Base-by-base conservation (phyloP, 2,797 vertebrate species). In the Lateolabrax maculatus region DNA sequence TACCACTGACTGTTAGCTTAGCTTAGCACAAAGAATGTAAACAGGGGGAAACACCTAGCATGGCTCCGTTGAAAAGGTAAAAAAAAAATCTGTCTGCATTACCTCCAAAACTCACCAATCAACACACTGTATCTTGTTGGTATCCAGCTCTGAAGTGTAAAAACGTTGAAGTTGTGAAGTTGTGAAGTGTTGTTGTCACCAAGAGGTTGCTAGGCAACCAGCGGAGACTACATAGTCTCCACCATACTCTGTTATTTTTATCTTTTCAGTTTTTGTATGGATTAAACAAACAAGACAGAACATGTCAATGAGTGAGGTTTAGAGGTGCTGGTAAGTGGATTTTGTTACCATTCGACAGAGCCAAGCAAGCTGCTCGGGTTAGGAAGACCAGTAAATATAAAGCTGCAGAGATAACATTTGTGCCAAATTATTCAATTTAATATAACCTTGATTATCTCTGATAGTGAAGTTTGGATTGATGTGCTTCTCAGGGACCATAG, bases 371-470 rank as follows among this genome's bases (percentile, higher is more conserved):
- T 55, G 27, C 6, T 34, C 46, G n/a, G 27, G 41, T 62, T 16
- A 39, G 49, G 53, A 41, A n/a, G 15, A 29, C 8, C 9, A n/a
- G 8, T 21, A 46, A 21, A 37, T 37, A 23, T n/a, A 21, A 16
- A 51, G n/a, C 6, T n/a, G 3, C 2, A 46, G 39, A 46, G 13
- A 6, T 12, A 44, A 31, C 63, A 34, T 39, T 6, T n/a, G 10
- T 27, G 23, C 13, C 1, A 46, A 6, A 23, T 53, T 21, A 29
- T 62, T 12, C 46, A 31, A 36, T 13, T 49, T 36, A 57, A 46
- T 27, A 9, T 62, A 83, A 99, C 98, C 97, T 97, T 96, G 93
- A 93, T 98, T 97, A 91, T 99, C 97, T 89, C 92, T 95, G 71
- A 99, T 89, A 13, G 92, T 95, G 94, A 99, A 99, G 91, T 94